Evolutionary conservation across 1,140 invertebrate species (phyloP).

Genomic region (honey bee (Apis mellifera)): Amel_HAv3.1 CM009933.2:5300001-5300500

Average conservation of each 20-base stretch:
- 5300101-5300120: no score
- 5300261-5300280: slow-evolving; percentile 48
- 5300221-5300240: slow-evolving; percentile 13
- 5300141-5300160: not conserved
- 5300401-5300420: not conserved
- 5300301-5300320: slow-evolving; percentile 26
- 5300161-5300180: not conserved
- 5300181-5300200: slow-evolving; percentile 42
- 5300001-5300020: no score
- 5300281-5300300: slow-evolving; percentile 33
- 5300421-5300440: slow-evolving; percentile 10
- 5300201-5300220: slow-evolving; percentile 13
- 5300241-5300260: slow-evolving; percentile 35
- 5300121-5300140: not conserved
- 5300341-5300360: slow-evolving; percentile 5
- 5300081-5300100: no score
- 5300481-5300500: not conserved
- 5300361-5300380: not conserved
- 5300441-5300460: not conserved
- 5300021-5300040: no score
- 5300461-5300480: not conserved
- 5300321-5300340: slow-evolving; percentile 11
- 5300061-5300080: no score
- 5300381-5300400: not conserved
- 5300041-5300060: no score